Conservation (phyloP, 2,888 invertebrate species). For the Nezara viridula region DNA sequence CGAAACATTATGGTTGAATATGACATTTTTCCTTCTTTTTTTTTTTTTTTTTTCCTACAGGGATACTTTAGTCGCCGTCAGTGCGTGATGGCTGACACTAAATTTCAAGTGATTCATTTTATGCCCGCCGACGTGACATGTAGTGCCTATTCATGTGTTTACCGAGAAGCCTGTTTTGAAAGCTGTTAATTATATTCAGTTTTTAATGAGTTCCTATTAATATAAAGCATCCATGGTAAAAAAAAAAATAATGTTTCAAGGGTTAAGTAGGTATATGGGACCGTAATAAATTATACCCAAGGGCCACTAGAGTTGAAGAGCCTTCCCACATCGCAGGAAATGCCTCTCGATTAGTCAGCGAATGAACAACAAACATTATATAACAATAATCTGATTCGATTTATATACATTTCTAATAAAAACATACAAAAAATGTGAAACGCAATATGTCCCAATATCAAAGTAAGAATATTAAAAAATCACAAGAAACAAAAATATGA, state of each 20-base stretch:
- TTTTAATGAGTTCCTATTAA: conserved; percentile 40
- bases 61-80: neutral
- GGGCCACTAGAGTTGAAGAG: neutral
- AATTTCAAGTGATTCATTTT: conserved; percentile 43
- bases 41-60: neutral
- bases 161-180: conserved; percentile 1
- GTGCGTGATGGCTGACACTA: conserved; percentile 18
- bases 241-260: neutral
- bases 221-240: neutral
- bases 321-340: neutral
- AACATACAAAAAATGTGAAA: too few species aligned
- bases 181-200: conserved; percentile 45
- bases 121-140: conserved; percentile 2
- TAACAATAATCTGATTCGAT: too few species aligned
- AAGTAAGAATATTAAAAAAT: too few species aligned
- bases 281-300: conserved; percentile 19
- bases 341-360: neutral
- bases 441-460: too few species aligned
- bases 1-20: neutral
- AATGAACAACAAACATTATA: neutral
- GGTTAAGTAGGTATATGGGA: conserved; percentile 25
- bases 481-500: too few species aligned
- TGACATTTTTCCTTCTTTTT: neutral
- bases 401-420: too few species aligned
- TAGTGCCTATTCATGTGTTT: conserved; percentile 18